A percentile compares a stretch with the other conserved stretches of the same genome.
Conservation (phyloP, 2,888 invertebrate species). For the Hymenopus coronatus region DNA sequence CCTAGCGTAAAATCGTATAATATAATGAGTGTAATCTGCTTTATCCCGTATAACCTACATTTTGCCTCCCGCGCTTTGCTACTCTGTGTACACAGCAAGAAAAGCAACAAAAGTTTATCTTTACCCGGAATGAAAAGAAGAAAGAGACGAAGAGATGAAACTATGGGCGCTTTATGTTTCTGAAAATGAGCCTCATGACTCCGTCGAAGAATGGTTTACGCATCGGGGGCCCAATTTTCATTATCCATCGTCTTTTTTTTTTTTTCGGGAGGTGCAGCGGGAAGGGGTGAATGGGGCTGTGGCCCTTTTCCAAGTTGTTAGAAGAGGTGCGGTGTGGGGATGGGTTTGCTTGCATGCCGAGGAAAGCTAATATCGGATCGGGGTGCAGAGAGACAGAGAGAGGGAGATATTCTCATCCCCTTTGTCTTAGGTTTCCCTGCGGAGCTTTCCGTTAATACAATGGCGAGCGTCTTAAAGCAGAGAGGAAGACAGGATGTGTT, state of each 20-base stretch:
- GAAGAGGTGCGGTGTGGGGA: neutral
- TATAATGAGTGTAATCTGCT: too few relatives aligned
- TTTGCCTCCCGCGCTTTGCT: neutral
- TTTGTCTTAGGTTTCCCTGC: neutral
- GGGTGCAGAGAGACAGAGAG: neutral
- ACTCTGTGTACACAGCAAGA: neutral
- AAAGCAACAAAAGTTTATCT: neutral
- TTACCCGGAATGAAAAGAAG: neutral
- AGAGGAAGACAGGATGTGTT: neutral
- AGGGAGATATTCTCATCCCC: neutral
- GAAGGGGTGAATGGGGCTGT: neutral
- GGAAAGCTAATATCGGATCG: neutral
- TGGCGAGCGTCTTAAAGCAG: neutral
- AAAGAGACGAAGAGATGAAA: neutral
- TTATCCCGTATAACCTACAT: neutral
- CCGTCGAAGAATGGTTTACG: neutral
- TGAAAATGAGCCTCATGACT: slow-evolving; percentile 8
- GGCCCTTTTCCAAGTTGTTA: neutral
- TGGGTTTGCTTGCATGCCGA: neutral
- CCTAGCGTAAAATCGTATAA: too few relatives aligned
- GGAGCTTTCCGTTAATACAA: neutral
- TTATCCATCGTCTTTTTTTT: slow-evolving; percentile 11
- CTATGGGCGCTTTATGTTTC: neutral
- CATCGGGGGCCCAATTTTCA: slow-evolving; percentile 6
- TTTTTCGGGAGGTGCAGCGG: neutral